Evolutionary conservation across 1,140 invertebrate genomes (phyloP).

Genomic region (Leptinotarsa defecta): DNA sequence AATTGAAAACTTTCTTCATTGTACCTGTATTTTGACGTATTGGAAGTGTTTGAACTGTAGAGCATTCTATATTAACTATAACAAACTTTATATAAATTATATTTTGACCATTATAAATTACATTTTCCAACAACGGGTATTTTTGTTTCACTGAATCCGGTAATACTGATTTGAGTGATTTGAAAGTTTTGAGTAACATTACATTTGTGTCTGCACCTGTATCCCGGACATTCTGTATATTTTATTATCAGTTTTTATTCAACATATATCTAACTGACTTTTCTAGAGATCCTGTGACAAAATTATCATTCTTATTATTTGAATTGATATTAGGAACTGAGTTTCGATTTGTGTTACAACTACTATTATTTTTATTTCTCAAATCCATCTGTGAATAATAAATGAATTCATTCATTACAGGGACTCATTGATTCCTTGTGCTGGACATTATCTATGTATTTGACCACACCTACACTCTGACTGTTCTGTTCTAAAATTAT

Average conservation of each 20-base stretch:
- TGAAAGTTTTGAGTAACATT: background rate
- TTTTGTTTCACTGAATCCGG: background rate
- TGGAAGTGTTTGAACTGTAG: background rate
- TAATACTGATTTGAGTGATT: background rate
- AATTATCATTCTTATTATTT: background rate
- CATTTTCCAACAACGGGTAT: background rate
- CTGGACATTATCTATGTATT: no score
- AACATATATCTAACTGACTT: background rate
- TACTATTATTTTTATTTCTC: background rate
- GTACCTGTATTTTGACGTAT: background rate
- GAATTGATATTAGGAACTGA: background rate
- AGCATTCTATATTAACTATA: background rate
- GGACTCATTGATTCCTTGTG: background rate
- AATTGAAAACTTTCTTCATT: background rate
- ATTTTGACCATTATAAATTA: background rate
- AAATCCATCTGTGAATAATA: background rate
- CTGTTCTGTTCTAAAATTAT: no score
- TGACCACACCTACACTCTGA: no score
- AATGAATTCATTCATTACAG: background rate
- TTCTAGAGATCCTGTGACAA: background rate
- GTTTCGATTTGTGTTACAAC: background rate
- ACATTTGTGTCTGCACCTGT: background rate
- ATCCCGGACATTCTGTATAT: background rate
- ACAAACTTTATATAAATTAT: conserved; percentile 2
- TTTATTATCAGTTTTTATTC: no score